Evolutionary conservation across 1,140 invertebrate genomes (phyloP), one percentile per base, ranked within the genome.

Genomic region (Aphidius gifuensis): DNA sequence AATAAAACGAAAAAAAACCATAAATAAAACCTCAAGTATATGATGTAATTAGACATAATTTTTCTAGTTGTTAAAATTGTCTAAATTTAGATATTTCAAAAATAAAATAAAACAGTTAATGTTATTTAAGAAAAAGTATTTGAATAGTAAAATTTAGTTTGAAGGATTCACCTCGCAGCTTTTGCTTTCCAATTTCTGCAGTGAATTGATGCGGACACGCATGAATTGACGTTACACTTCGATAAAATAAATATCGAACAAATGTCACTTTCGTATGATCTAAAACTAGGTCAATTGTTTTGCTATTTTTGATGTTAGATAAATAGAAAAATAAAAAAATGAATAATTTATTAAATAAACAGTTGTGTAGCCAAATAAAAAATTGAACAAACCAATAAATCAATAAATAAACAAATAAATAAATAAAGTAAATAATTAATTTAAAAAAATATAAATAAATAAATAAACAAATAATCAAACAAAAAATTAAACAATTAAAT

Each of bases 221-320:
- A 55, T 55, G 40, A 55, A 55, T 55, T 55, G 39, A 55, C 32
- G 51, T 53, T 53, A 53, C 53, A 55, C 39, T 55, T 55, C 53
- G 39, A 55, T 55, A 55, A n/a, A n/a, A 42, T 40, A 55, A 55
- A 49, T 23, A 43, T 58, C 6, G 40, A 57, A 42, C 9, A 48
- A 62, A 62, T 57, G 54, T 48, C 61, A 62, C 54, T 62, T 62
- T 62, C 54, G 40, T 50, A 57, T 32, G 23, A 32, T 4, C 49
- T 57, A 9, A 43, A 62, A 47, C 58, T 39, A 57, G 61, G 61
- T 32, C 61, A 57, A 47, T 4, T 1, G 4, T 3, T 32, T 32
- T 32, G 23, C 23, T 32, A 32, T 32, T 32, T 32, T 32, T 3
- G 4, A 32, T 32, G 23, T 32, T 32, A 32, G 4, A 32, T 32